Evolutionary conservation across 2,888 invertebrate genomes (phyloP).

Genomic region (Colletes collaris): DNA sequence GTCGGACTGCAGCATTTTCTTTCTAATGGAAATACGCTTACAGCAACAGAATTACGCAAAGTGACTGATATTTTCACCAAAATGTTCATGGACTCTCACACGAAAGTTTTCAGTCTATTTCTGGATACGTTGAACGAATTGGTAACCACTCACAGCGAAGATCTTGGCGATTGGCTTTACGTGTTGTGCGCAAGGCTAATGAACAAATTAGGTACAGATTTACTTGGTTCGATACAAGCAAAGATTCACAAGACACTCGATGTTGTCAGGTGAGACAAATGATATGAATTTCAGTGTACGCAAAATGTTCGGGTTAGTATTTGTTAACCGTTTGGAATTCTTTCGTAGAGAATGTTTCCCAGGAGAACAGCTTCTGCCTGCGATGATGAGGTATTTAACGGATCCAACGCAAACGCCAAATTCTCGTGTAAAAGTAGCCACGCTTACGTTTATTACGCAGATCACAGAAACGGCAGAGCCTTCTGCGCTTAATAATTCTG

Average conservation of each 20-base stretch:
- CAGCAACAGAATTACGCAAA: conserved; percentile 89
- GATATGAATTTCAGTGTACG: neutral
- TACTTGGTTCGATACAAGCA: conserved; percentile 94
- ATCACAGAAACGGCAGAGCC: conserved; percentile 87
- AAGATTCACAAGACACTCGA: conserved; percentile 95
- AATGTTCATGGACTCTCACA: conserved; percentile 98
- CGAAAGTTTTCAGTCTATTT: conserved; percentile 96
- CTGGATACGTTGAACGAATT: conserved; percentile 96
- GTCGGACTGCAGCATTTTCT: conserved; percentile 91
- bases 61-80: conserved; percentile 97
- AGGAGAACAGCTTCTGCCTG: conserved; percentile 85
- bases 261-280: conserved; percentile 86
- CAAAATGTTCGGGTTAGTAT: neutral
- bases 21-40: conserved; percentile 87
- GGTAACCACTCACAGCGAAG: conserved; percentile 92
- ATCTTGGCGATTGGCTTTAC: conserved; percentile 96
- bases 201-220: conserved; percentile 95
- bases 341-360: conserved; percentile 85
- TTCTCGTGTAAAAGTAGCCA: conserved; percentile 90
- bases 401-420: conserved; percentile 97
- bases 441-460: conserved; percentile 87
- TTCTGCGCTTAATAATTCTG: conserved; percentile 76
- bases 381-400: conserved; percentile 89
- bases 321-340: neutral
- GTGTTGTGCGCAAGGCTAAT: conserved; percentile 94